Base-by-base conservation (phyloP, 2,113 vertebrate species). In the Ageneiosus marmoratus region DNA sequence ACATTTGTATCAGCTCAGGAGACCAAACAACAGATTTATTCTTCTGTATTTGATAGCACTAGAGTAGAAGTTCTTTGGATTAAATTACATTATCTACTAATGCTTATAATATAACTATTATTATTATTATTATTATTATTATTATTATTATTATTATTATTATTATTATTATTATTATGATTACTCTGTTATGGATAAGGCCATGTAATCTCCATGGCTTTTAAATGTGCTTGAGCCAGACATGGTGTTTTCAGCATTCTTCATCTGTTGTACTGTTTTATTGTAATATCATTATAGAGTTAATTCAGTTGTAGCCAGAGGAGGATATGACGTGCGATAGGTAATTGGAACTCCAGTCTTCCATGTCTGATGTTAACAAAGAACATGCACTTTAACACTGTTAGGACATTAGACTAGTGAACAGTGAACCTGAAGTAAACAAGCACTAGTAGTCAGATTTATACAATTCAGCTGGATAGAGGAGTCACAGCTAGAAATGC, bases 321-420 rank as follows among this genome's bases (percentile, higher is more conserved):
- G 27, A 72, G 50, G 58, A 55, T 79, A 85, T 84, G 82, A 89
- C 87, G 55, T 37, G 82, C 84, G 76, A 81, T 5, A 65, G 83
- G 87, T 85, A 82, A 22, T 37, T 82, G 84, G 82, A 87, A 86
- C 34, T 51, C 37, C 60, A 78, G 53, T 37, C 44, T 62, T 5
- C 65, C 67, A 29, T 56, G 58, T 73, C 77, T 29, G 44, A 34
- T 27, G 63, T n/a, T 16, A 18, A 27, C 55, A 37, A 82, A 85
- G 82, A 4, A n/a, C 80, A 70, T 78, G 79, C 10, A 73, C 63
- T 48, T 62, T 55, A 0, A 69, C 6, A 65, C 81, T 65, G n/a
- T 32, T 34, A 41, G 62, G 72, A 78, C 65, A 34, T 67, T 67
- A 37, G 70, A 65, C 75, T 77, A 44, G 62, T n/a, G n/a, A 13